These are phyloP conservation scores for Coreius guichenoti DNA, from an alignment of 2,797 vertebrate genomes.

Conservation along the genomic window DNA sequence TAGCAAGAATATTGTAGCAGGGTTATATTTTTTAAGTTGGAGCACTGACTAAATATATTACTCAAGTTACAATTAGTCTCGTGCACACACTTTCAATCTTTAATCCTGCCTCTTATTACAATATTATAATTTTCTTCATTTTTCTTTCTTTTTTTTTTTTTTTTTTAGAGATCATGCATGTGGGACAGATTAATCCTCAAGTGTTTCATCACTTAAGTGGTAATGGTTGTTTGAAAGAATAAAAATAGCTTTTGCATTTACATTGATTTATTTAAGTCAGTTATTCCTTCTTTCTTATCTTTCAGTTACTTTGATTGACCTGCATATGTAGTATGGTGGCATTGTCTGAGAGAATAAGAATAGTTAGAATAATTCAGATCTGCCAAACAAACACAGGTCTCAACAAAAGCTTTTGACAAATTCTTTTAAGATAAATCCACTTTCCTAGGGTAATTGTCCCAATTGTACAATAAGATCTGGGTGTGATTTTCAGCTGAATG, in stretches of 20 bases:
- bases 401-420: background rate
- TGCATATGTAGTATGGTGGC: background rate
- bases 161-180: background rate
- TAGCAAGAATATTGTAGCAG: background rate
- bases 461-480: background rate
- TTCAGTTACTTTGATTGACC: background rate
- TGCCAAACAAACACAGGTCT: background rate
- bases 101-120: background rate
- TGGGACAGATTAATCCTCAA: background rate
- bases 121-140: background rate
- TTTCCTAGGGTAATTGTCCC: background rate
- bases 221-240: background rate
- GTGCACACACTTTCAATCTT: background rate
- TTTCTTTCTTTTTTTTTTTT: too few relatives aligned
- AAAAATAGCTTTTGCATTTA: background rate
- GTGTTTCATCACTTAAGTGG: background rate
- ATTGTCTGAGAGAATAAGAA: background rate
- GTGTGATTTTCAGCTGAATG: background rate
- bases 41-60: background rate
- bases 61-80: background rate
- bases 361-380: background rate
- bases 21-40: background rate
- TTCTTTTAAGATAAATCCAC: background rate
- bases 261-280: constrained; percentile 20
- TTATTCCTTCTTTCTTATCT: background rate